A percentile compares a stretch with the other conserved stretches of the same genome.
Conservation (phyloP, 1,140 invertebrate genomes). For the Stenopsyche tienmushanensis region DNA sequence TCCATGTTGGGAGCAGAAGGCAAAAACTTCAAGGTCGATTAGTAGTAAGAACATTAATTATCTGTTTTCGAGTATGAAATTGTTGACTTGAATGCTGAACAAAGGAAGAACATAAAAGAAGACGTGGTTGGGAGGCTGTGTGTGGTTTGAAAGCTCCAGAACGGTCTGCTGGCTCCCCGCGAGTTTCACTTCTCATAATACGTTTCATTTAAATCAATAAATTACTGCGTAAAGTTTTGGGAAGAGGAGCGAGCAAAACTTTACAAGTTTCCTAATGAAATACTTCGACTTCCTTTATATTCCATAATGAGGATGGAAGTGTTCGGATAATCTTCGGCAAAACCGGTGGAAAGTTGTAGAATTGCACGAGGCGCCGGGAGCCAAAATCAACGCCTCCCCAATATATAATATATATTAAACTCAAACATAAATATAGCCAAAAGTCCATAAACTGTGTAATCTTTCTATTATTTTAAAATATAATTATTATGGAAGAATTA, state of each 20-base stretch:
- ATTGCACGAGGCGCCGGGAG: neutral
- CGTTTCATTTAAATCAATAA: slow-evolving; percentile 19
- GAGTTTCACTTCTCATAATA: neutral
- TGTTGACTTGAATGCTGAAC: no score
- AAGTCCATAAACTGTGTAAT: no score
- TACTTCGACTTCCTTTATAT: slow-evolving; percentile 28
- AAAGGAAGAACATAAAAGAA: neutral
- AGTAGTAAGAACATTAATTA: no score
- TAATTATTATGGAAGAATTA: no score
- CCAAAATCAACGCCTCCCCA: no score
- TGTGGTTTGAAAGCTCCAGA: no score
- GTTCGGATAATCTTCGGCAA: slow-evolving; percentile 20
- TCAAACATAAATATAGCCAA: no score
- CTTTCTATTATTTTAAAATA: no score
- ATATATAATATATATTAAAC: no score
- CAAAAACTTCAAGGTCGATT: no score
- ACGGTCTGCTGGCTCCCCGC: neutral
- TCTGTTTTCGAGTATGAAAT: no score
- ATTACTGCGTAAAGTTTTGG: slow-evolving; percentile 6
- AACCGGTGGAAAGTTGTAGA: slow-evolving; percentile 11
- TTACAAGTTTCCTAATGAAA: slow-evolving; percentile 24
- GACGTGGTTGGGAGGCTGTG: neutral
- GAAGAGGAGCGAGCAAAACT: slow-evolving; percentile 7
- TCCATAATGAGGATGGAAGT: slow-evolving; percentile 25
- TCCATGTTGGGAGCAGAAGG: no score